These are phyloP conservation scores for Phallusia fumigata DNA, from an alignment of 23 tunicate species.

Conservation along the genomic window DNA sequence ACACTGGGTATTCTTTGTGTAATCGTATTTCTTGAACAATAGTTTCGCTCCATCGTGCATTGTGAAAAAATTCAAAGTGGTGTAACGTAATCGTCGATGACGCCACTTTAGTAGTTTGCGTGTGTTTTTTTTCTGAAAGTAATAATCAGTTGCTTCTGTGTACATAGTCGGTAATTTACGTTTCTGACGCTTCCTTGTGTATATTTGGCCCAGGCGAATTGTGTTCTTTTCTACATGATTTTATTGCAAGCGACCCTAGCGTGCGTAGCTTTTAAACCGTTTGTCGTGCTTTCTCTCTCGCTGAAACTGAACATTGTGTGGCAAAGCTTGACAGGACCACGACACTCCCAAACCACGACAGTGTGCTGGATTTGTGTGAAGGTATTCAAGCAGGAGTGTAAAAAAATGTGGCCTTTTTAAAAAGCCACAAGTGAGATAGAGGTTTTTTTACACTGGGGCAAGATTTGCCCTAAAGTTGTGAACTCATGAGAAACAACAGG, in stretches of 20 bases:
- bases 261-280: constrained; percentile 1
- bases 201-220: neutral
- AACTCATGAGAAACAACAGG: too few species aligned
- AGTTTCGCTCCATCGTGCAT: neutral
- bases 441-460: too few species aligned
- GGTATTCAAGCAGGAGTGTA: too few species aligned
- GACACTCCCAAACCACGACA: too few species aligned
- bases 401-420: too few species aligned
- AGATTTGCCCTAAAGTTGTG: too few species aligned
- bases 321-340: too few species aligned
- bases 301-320: too few species aligned
- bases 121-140: neutral
- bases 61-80: neutral
- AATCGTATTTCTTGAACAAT: neutral
- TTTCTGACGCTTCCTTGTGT: constrained; percentile 8
- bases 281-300: neutral
- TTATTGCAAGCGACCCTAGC: constrained; percentile 9
- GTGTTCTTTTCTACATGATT: constrained; percentile 8
- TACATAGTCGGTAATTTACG: neutral
- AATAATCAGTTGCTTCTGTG: neutral
- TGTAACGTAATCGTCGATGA: neutral
- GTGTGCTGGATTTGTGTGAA: too few species aligned
- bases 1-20: too few species aligned
- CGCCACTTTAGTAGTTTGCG: neutral
- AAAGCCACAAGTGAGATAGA: too few species aligned